phyloP scores from a whole-genome alignment of 2,113 vertebrate genomes.

The Eupsittula cactorum region DNA sequence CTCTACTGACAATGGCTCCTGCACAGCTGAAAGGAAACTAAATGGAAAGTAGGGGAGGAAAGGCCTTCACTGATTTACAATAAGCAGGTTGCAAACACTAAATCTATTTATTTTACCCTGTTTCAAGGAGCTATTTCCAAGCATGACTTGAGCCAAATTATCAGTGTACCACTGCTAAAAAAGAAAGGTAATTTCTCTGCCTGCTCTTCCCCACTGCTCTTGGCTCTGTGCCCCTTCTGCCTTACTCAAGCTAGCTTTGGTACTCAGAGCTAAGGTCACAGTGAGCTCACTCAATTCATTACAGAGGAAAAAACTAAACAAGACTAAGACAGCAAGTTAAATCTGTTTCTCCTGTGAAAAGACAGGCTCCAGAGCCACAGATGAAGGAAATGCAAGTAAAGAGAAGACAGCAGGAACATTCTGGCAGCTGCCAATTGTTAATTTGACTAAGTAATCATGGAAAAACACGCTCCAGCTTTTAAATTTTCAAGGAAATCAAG shows the following conservation, averaged over 20 bases:
- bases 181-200: background rate
- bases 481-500: background rate
- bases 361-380: background rate
- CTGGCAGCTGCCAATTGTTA: background rate
- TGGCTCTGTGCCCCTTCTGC: background rate
- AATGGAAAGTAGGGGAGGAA: background rate
- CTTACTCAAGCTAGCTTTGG: background rate
- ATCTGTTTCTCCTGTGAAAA: background rate
- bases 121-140: background rate
- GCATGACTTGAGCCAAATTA: background rate
- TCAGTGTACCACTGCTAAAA: background rate
- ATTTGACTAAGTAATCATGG: background rate
- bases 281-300: background rate
- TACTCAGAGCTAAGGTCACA: rapidly evolving
- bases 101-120: background rate
- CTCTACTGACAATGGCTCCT: background rate
- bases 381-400: background rate
- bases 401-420: background rate
- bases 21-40: background rate
- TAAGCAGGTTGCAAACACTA: background rate
- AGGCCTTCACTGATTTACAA: background rate
- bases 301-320: background rate
- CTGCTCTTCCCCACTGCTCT: background rate
- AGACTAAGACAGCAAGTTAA: background rate
- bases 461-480: background rate